Conservation (phyloP, 2,797 vertebrate genomes). For the Aphelocoma californica region DNA sequence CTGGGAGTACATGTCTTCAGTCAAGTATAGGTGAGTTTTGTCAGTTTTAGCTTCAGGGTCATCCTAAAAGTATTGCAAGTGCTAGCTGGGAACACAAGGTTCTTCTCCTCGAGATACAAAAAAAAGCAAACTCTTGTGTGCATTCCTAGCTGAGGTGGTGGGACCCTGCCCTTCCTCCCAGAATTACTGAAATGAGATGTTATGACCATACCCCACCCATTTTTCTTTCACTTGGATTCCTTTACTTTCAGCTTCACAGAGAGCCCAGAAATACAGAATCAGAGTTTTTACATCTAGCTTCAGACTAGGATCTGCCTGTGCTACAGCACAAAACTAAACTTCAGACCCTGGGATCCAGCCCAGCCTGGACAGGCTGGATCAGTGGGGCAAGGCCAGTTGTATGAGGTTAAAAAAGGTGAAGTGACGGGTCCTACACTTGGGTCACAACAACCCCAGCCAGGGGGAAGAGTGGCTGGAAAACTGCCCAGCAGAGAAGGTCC, state of each 20-base stretch:
- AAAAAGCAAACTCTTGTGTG: neutral
- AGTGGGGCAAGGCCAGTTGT: neutral
- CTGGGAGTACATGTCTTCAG: neutral
- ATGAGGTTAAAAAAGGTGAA: neutral
- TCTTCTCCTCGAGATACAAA: neutral
- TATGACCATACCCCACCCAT: neutral
- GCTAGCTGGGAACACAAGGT: neutral
- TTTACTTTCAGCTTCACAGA: neutral
- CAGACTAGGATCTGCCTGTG: neutral
- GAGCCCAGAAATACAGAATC: neutral
- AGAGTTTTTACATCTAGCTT: neutral
- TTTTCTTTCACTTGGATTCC: neutral
- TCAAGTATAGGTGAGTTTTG: neutral
- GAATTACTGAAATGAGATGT: neutral
- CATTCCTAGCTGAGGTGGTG: neutral
- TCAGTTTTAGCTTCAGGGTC: neutral
- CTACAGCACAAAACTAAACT: neutral
- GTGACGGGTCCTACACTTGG: neutral
- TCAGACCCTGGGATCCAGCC: neutral
- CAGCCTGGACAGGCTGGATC: neutral
- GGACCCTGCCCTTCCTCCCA: neutral
- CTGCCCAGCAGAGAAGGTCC: neutral
- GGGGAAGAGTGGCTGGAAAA: neutral
- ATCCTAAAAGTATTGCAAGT: neutral
- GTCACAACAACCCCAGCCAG: neutral